Conservation (phyloP, 2,888 invertebrate species). For the Thymelicus lineola region DNA sequence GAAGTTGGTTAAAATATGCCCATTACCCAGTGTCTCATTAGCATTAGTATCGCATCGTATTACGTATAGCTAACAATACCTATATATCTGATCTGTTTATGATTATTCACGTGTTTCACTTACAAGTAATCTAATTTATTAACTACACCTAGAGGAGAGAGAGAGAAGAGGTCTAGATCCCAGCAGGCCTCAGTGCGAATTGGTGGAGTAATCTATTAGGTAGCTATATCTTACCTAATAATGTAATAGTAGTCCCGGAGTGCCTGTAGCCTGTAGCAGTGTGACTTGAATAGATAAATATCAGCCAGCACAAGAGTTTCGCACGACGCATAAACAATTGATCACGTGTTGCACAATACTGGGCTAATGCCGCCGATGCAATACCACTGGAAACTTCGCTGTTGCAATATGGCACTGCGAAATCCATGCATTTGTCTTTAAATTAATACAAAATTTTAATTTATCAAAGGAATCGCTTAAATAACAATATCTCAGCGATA, state of each 20-base stretch:
- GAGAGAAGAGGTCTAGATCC: no score
- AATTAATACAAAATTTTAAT: background rate
- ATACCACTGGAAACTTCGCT: constrained; percentile 20
- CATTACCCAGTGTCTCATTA: no score
- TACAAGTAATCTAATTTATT: no score
- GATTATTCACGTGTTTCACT: no score
- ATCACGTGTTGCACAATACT: constrained; percentile 23
- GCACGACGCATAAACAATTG: constrained; percentile 35
- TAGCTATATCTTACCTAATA: background rate
- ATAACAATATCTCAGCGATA: no score
- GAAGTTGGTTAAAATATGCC: no score
- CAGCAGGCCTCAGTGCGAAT: no score
- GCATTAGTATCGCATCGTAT: no score
- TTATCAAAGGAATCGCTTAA: background rate
- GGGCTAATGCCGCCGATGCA: constrained; percentile 20
- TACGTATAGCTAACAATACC: no score
- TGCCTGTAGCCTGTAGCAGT: background rate
- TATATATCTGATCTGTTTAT: no score
- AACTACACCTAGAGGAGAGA: no score
- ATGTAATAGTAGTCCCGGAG: background rate
- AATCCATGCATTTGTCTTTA: background rate
- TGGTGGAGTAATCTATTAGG: no score
- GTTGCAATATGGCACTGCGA: background rate
- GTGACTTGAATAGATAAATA: constrained; percentile 30
- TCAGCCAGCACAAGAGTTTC: constrained; percentile 16